A percentile compares a stretch with the other conserved stretches of the same genome.
Evolutionary conservation across 2,797 vertebrate species (phyloP).

Genomic region (Rousettus madagascariensis): DNA sequence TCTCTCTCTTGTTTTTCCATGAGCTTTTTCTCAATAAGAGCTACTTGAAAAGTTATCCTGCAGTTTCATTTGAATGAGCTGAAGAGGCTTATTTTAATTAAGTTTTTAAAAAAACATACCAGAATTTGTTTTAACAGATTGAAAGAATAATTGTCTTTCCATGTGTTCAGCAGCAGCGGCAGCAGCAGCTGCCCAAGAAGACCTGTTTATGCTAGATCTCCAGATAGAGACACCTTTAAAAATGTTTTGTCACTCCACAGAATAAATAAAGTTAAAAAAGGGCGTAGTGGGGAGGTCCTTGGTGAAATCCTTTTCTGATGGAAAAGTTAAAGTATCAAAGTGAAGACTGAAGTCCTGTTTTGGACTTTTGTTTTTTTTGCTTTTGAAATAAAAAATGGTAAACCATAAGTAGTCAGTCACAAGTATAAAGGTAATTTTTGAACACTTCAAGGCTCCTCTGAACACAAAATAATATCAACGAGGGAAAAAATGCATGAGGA

Average conservation of each 20-base stretch:
- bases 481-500: background rate
- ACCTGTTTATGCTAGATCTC: background rate
- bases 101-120: background rate
- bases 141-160: constrained; percentile 49
- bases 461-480: background rate
- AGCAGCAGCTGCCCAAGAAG: background rate
- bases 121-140: constrained; percentile 36
- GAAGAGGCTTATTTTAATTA: constrained; percentile 58
- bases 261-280: background rate
- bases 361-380: background rate
- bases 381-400: background rate
- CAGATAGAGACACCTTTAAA: background rate
- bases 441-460: background rate
- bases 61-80: constrained; percentile 51
- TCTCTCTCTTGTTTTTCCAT: background rate
- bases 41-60: constrained; percentile 30
- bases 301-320: background rate
- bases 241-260: background rate
- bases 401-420: background rate
- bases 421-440: background rate
- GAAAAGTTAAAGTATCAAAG: background rate
- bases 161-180: constrained; percentile 16
- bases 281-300: background rate
- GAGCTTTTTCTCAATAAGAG: constrained; percentile 7
- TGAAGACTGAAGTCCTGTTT: background rate